phyloP scores from a whole-genome alignment of 2,113 vertebrate genomes.

The Himantopus leucocephalus region DNA sequence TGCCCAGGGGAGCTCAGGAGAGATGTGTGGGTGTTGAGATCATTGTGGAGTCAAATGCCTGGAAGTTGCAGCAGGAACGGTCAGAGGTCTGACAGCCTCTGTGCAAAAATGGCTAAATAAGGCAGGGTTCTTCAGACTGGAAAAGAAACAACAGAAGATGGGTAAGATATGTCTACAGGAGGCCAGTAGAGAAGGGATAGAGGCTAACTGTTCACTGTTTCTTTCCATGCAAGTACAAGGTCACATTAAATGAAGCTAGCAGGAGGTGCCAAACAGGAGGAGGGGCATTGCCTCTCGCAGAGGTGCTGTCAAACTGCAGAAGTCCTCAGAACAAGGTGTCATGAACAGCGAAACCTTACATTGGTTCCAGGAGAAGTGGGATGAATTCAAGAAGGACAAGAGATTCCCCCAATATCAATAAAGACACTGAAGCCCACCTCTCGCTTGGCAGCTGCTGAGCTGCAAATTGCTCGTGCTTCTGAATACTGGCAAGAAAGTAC shows the following conservation, averaged over 20 bases:
- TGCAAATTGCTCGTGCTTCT: neutral
- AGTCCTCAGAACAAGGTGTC: neutral
- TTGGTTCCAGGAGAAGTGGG: neutral
- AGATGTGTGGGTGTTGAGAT: neutral
- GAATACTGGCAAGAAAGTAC: neutral
- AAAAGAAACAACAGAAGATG: neutral
- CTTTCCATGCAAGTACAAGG: constrained; percentile 25
- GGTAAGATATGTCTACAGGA: neutral
- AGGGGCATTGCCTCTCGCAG: neutral
- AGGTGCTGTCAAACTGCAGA: neutral
- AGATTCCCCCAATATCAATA: neutral
- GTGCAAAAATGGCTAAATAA: neutral
- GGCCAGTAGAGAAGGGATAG: neutral
- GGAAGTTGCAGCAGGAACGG: neutral
- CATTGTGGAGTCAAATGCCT: neutral
- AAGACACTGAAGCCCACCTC: neutral
- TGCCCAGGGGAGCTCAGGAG: neutral
- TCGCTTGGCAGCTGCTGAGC: neutral
- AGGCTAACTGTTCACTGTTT: constrained; percentile 6
- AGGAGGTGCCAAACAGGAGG: constrained; percentile 13
- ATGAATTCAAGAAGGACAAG: neutral
- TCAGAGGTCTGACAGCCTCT: neutral
- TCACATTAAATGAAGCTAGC: constrained; percentile 4
- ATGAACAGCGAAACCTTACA: neutral
- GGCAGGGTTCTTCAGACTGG: neutral